A percentile compares a stretch with the other conserved stretches of the same genome.
Conservation (phyloP, 2,113 vertebrate genomes). For the Panurus biarmicus region DNA sequence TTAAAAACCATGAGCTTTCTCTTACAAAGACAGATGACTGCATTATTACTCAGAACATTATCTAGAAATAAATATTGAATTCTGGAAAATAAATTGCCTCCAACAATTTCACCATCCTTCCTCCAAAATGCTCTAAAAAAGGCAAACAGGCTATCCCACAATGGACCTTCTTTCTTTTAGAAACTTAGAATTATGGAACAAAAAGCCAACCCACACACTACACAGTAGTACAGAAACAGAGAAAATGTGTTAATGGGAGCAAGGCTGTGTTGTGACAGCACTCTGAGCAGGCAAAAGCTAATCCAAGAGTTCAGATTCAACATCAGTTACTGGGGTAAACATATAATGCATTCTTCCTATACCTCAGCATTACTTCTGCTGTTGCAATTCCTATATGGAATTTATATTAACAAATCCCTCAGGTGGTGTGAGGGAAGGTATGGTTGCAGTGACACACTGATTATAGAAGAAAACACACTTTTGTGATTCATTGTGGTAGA, state of each 20-base stretch:
- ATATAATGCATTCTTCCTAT: not conserved
- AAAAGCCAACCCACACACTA: not conserved
- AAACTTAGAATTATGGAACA: not conserved
- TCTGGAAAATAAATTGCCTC: not conserved
- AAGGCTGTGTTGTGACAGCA: not conserved
- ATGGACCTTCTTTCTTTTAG: too few relatives aligned
- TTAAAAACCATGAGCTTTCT: not conserved
- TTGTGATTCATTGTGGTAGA: not conserved
- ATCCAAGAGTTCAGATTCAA: not conserved
- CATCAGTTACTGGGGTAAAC: not conserved
- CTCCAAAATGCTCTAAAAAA: not conserved
- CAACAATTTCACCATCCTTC: not conserved
- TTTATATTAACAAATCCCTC: not conserved
- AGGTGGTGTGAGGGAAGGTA: accelerated
- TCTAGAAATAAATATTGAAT: not conserved
- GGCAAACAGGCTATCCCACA: not conserved
- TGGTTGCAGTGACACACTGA: not conserved
- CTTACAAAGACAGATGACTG: not conserved
- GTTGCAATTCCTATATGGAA: not conserved
- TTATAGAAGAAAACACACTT: not conserved
- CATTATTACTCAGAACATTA: not conserved
- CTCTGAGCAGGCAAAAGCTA: not conserved
- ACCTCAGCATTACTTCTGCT: not conserved
- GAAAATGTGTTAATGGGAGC: not conserved
- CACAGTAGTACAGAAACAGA: not conserved